Base-by-base conservation (phyloP, 2,113 vertebrate species). In the Phalacrocorax aristotelis region DNA sequence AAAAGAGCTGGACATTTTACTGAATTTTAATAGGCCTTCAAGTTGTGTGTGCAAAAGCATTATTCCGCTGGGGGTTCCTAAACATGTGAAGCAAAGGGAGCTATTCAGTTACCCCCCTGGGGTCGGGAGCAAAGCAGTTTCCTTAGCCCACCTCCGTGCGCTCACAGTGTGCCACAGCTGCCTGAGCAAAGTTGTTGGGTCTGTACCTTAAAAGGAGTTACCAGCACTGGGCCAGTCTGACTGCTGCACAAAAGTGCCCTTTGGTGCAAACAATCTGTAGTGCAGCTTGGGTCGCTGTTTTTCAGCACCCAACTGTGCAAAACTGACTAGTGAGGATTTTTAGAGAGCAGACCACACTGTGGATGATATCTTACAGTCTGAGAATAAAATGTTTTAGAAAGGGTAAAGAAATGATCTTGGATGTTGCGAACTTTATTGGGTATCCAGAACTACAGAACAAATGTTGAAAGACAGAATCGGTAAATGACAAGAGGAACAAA, bases 381-480 rank as follows among this genome's bases (percentile, higher is more conserved):
- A 78, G 22, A 68, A 85, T 11, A 51, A 57, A 77, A 55, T 48
- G 40, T 49, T 85, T 90, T 88, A 3, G 1, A 88, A 97, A 69
- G 36, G 61, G 62, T 90, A 90, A 46, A 95, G 38, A 85, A 94
- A 90, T 77, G 2, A 94, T 80, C 29, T 32, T 51, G 19, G 58
- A 70, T 83, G 54, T 83, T 92, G 54, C 2, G 8, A 75, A 89
- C 66, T 92, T 95, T 94, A 91, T 64, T 79, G 90, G 93, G 79
- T 81, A 70, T 55, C 46, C 54, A 40, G 76, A 44, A 78, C 51
- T 83, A 88, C 51, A 92, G 58, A 96, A 90, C 48, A 96, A 94
- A 95, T 95, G 86, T 93, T 96, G 83, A 93, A 90, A 76, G 74
- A 82, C 94, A 85, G 75, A 92, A 77, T 86, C 54, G 36, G 96